phyloP scores from a whole-genome alignment of 2,113 vertebrate species.

The Erythrolamprus reginae region DNA sequence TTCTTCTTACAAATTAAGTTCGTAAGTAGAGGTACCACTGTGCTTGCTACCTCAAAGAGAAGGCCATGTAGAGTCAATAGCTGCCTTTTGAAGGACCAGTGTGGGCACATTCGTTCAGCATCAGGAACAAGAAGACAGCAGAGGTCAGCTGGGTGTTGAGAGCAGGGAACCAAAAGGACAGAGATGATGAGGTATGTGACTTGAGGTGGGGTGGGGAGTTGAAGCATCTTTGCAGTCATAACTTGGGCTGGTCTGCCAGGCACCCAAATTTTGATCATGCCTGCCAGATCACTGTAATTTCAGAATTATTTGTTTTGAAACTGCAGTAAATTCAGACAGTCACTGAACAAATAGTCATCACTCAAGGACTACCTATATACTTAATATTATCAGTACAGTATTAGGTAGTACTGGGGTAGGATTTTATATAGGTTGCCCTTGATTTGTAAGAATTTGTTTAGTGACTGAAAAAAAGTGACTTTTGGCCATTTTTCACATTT shows the following conservation, averaged over 20 bases:
- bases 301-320: background rate
- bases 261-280: background rate
- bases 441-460: background rate
- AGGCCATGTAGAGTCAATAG: background rate
- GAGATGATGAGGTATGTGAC: background rate
- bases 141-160: background rate
- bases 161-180: background rate
- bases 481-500: no score
- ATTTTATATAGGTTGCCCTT: background rate
- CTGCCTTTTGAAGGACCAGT: background rate
- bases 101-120: background rate
- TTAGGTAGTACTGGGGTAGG: background rate
- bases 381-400: background rate
- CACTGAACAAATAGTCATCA: background rate
- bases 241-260: background rate
- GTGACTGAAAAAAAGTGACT: no score
- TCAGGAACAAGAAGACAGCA: background rate
- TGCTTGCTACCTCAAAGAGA: background rate
- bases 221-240: background rate
- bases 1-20: no score
- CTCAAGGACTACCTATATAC: background rate
- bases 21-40: no score
- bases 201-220: background rate
- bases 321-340: background rate
- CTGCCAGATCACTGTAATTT: background rate